Evolutionary conservation across 2,888 invertebrate species (phyloP).

Genomic region (Euzophera pinguis): DNA sequence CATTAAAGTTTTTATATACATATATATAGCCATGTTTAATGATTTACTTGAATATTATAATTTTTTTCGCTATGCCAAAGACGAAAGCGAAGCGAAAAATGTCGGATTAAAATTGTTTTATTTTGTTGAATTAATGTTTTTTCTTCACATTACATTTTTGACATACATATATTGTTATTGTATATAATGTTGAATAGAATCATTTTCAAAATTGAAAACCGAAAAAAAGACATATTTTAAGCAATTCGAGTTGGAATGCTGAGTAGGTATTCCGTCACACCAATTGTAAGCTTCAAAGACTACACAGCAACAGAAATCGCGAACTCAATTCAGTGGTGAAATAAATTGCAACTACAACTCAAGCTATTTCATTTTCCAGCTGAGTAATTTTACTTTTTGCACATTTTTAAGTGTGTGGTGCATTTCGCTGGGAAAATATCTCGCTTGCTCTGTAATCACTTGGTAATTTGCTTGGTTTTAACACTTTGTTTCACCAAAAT

Average conservation of each 20-base stretch:
- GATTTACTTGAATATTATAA: too few species aligned
- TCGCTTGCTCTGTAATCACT: background rate
- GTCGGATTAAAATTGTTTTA: too few species aligned
- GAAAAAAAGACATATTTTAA: background rate
- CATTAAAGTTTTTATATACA: too few species aligned
- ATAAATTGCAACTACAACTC: slow-evolving; percentile 37
- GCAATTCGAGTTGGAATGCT: background rate
- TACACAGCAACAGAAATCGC: slow-evolving; percentile 26
- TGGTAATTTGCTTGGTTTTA: background rate
- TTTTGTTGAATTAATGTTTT: too few species aligned
- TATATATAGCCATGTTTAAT: too few species aligned
- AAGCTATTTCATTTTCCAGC: slow-evolving; percentile 41
- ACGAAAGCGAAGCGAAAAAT: too few species aligned
- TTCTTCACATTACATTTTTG: too few species aligned
- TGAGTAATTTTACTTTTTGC: slow-evolving; percentile 11
- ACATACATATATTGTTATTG: too few species aligned
- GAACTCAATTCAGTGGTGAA: slow-evolving; percentile 41
- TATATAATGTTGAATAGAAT: too few species aligned
- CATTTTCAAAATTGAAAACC: too few species aligned
- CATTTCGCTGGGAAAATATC: background rate
- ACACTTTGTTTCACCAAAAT: background rate
- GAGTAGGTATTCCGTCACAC: background rate
- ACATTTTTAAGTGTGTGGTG: background rate
- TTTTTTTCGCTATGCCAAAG: too few species aligned
- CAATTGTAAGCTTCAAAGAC: background rate